Base-by-base conservation (phyloP, 2,888 invertebrate genomes). In the Pilophorus perplexus region DNA sequence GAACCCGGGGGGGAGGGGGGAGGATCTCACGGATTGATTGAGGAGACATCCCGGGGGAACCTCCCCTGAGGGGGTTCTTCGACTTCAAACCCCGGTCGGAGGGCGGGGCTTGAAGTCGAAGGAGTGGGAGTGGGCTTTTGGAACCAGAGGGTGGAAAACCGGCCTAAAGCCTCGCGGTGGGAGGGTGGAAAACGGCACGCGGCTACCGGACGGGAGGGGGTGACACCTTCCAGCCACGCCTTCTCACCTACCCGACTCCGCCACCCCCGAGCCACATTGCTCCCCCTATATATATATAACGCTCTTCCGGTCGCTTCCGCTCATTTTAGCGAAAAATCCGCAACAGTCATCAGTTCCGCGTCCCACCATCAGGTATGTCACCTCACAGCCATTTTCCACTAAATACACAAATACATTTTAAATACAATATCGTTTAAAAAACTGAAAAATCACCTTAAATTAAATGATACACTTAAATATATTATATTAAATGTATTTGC, bases 31-130 rank as follows among this genome's bases (percentile, higher is more conserved):
- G 64, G 52, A 64, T 64, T 64, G 64, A 64, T 64, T 64, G 64
- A 64, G 50, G 52, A 64, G 64, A 50, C 50, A 37, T 64, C 62
- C 12, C 38, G 50, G 23, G 14, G 50, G 50, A 46, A 48, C n/a
- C n/a, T n/a, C n/a, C n/a, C n/a, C n/a, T n/a, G n/a, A n/a, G n/a
- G n/a, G n/a, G n/a, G n/a, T n/a, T n/a, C n/a, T n/a, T n/a, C n/a
- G n/a, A n/a, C n/a, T n/a, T n/a, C n/a, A n/a, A 57, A 52, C 6
- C 12, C 6, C 44, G 8, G 64, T 50, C 37, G 54, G 62, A 68
- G 64, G 60, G 64, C 64, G 66, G 57, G 64, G 67, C 68, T 64
- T 50, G 16, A 54, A 54, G 62, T 38, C 25, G 59, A 46, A 22
- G 44, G 46, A 44, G 33, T 5, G 59, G 38, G 65, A 18, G 42